Conservation (phyloP, 1,140 invertebrate species). For the Aporrectodea caliginosa region DNA sequence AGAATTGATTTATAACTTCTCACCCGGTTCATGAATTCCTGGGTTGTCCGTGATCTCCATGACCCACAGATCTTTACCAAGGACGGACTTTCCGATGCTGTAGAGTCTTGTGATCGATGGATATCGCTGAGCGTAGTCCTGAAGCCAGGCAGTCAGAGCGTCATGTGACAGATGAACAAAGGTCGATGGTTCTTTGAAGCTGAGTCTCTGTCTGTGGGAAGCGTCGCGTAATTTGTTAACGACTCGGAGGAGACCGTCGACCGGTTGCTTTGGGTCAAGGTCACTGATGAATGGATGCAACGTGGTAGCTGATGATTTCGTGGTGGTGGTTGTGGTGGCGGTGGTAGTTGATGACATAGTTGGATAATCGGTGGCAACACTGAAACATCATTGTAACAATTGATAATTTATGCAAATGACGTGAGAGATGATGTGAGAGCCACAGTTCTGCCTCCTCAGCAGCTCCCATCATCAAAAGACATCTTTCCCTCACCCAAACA, state of each 20-base stretch:
- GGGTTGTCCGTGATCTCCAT: slow-evolving; percentile 80
- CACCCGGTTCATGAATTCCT: slow-evolving; percentile 83
- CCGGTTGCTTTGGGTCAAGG: not conserved
- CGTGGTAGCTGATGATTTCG: no score
- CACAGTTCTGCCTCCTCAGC: no score
- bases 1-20: slow-evolving; percentile 67
- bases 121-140: slow-evolving; percentile 71
- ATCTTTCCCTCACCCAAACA: no score
- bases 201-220: slow-evolving; percentile 39
- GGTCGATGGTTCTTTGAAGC: slow-evolving; percentile 56
- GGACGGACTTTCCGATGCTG: slow-evolving; percentile 46
- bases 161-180: slow-evolving; percentile 88
- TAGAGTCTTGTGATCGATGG: slow-evolving; percentile 60
- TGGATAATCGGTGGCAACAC: not conserved
- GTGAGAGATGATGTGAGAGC: no score
- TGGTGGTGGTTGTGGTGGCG: no score
- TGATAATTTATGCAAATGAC: no score
- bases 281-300: not conserved
- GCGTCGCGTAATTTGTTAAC: slow-evolving; percentile 43
- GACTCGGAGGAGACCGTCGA: slow-evolving; percentile 40
- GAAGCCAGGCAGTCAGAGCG: slow-evolving; percentile 75
- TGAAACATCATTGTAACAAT: no score
- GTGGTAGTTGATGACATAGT: not conserved
- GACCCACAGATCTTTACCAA: slow-evolving; percentile 86
- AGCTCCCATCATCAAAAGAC: no score